Conservation (phyloP, 1,140 invertebrate genomes). For the Bombus haemorrhoidalis region DNA sequence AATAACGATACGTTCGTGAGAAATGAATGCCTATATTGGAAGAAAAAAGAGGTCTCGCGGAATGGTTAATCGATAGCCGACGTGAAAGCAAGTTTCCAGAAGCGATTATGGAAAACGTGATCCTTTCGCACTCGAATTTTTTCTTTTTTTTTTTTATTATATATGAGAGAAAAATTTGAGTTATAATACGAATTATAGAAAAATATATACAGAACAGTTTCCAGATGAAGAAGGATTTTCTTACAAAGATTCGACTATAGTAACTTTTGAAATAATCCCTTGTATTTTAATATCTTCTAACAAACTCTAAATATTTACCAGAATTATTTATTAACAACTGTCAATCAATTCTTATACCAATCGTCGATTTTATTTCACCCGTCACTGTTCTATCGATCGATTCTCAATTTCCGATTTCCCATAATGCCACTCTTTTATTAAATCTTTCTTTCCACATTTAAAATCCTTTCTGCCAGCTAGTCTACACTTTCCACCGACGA, state of each 20-base stretch:
- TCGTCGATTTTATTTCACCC: neutral
- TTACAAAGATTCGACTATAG: neutral
- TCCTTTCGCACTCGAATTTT: neutral
- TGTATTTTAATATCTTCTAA: neutral
- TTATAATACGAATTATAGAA: neutral
- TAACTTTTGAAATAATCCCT: neutral
- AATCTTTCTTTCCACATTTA: neutral
- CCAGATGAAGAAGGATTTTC: neutral
- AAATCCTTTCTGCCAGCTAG: neutral
- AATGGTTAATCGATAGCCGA: constrained; percentile 10
- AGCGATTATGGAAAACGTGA: neutral
- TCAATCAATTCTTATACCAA: too few relatives aligned
- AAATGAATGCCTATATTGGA: neutral
- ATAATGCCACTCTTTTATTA: neutral
- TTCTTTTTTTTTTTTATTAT: too few relatives aligned
- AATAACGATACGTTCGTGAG: neutral
- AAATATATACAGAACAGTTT: neutral
- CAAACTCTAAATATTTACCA: too few relatives aligned
- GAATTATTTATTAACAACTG: too few relatives aligned
- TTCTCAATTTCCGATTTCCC: neutral
- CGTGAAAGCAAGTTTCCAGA: neutral
- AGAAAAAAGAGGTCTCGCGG: neutral
- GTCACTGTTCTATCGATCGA: neutral
- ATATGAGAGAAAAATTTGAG: neutral
- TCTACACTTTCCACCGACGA: neutral